Conservation (phyloP, 2,797 vertebrate genomes). For the Chromis chromis region DNA sequence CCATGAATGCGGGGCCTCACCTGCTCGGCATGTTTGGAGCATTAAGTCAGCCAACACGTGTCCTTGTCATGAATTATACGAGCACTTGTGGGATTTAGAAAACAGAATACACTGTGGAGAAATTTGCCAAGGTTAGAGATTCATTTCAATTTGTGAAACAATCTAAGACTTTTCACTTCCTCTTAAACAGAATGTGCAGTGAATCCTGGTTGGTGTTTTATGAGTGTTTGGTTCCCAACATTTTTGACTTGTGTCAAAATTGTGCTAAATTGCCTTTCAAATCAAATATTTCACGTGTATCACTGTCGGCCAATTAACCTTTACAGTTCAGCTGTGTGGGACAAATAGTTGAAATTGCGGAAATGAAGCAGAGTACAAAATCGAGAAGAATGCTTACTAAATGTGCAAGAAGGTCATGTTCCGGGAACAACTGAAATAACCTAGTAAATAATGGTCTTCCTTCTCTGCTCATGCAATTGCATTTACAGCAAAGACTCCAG, state of each 20-base stretch:
- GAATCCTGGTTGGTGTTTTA: no score
- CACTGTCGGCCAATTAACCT: conserved; percentile 3
- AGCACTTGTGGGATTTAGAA: not conserved
- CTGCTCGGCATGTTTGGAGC: not conserved
- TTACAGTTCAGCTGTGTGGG: conserved; percentile 6
- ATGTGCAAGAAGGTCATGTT: no score
- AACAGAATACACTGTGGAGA: not conserved
- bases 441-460: no score
- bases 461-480: no score
- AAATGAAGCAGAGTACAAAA: conserved; percentile 7
- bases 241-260: no score
- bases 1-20: conserved; percentile 18
- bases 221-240: no score
- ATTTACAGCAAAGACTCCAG: no score
- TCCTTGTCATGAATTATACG: not conserved
- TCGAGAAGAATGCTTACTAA: not conserved
- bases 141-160: not conserved
- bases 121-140: not conserved
- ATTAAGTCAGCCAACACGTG: not conserved
- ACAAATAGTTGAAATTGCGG: conserved; percentile 8
- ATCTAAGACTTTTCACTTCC: no score
- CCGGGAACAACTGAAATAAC: no score
- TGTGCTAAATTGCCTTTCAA: not conserved
- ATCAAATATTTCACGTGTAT: not conserved
- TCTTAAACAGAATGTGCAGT: no score